These are phyloP conservation scores for Conus canariensis DNA, from an alignment of 2,888 invertebrate species.

Conservation along the genomic window DNA sequence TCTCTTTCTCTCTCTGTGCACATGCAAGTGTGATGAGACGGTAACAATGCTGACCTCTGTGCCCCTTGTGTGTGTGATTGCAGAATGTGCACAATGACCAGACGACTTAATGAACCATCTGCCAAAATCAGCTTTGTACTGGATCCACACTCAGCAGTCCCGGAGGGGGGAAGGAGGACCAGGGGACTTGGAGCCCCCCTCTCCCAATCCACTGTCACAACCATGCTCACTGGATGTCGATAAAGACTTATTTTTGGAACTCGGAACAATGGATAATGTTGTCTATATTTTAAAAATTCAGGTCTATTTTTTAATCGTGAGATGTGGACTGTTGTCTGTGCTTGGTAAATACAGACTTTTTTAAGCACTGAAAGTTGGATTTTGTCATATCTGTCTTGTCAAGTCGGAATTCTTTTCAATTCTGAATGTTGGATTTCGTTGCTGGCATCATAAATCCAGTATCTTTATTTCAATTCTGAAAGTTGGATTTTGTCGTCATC, in stretches of 20 bases:
- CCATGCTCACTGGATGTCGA: not conserved
- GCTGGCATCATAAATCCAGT: not conserved
- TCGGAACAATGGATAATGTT: slow-evolving; percentile 1
- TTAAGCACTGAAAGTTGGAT: not conserved
- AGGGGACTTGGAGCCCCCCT: not conserved
- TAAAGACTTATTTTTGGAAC: slow-evolving; percentile 22
- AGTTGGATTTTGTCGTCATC: not conserved
- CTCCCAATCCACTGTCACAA: not conserved
- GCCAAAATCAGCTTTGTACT: slow-evolving; percentile 16
- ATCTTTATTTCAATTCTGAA: not conserved
- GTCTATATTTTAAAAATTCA: slow-evolving; percentile 17
- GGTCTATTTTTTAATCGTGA: not conserved
- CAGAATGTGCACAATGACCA: slow-evolving; percentile 1
- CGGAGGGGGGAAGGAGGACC: not conserved
- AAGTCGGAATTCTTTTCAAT: not conserved
- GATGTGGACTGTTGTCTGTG: slow-evolving; percentile 11
- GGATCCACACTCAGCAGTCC: slow-evolving; percentile 15
- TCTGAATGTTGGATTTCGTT: not conserved
- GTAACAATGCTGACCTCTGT: too few species aligned
- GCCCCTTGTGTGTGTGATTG: not conserved
- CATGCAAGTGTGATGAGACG: too few species aligned
- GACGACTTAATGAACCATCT: slow-evolving; percentile 20
- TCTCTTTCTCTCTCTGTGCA: too few species aligned
- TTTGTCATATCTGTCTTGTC: not conserved
- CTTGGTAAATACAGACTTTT: not conserved